A percentile compares a stretch with the other conserved stretches of the same genome.
Evolutionary conservation across 2,888 invertebrate genomes (phyloP).

Genomic region (Flabesymbios commensalis): DNA sequence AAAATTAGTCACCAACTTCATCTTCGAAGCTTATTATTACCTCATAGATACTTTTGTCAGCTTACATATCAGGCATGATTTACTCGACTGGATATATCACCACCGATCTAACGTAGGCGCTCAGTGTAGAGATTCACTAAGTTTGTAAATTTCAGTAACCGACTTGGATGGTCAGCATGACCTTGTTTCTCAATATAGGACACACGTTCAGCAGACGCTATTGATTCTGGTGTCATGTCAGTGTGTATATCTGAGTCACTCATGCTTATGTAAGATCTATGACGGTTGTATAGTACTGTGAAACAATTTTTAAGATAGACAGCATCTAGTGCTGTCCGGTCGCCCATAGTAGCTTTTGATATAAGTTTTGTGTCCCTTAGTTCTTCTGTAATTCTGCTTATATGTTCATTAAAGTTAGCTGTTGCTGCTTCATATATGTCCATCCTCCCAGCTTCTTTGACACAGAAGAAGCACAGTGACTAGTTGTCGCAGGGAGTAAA

Average conservation of each 20-base stretch:
- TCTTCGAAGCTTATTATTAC: not conserved
- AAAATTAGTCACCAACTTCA: not conserved
- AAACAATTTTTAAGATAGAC: not conserved
- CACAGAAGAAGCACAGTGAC: no score
- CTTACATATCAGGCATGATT: not conserved
- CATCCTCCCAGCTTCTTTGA: no score
- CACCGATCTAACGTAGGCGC: not conserved
- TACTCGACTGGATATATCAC: not conserved
- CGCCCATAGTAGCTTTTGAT: not conserved
- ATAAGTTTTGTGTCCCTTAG: not conserved
- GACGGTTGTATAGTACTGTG: not conserved
- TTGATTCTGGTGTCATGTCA: no score
- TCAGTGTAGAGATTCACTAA: not conserved
- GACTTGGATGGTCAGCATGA: not conserved
- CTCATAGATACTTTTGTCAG: conserved; percentile 1
- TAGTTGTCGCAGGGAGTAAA: no score
- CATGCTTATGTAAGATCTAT: no score
- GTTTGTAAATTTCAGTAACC: not conserved
- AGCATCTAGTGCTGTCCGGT: not conserved
- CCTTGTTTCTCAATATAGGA: not conserved
- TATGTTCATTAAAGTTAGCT: not conserved
- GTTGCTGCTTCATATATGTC: not conserved
- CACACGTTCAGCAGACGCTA: not conserved
- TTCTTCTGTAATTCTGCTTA: not conserved
- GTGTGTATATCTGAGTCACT: no score